These are phyloP conservation scores for Drosophila demipolita DNA, from an alignment of 2,888 invertebrate genomes.

Conservation along the genomic window DNA sequence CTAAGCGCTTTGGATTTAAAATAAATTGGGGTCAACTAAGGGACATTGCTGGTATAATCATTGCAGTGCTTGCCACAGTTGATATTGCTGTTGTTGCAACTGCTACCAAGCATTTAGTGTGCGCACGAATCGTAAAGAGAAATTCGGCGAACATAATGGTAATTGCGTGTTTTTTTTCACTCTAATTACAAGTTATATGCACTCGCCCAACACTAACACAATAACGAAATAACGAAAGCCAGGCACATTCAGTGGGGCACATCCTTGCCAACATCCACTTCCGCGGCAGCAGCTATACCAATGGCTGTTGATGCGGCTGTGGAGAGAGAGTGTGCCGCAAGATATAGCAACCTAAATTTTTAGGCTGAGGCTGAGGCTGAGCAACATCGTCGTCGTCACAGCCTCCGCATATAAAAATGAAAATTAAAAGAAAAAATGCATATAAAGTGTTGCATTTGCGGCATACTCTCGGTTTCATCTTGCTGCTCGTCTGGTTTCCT, in stretches of 20 bases:
- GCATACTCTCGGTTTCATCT: slow-evolving; percentile 42
- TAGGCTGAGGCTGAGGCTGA: slow-evolving; percentile 46
- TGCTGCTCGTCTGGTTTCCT: slow-evolving; percentile 23
- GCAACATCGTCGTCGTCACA: slow-evolving; percentile 39
- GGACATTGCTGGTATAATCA: slow-evolving; percentile 49
- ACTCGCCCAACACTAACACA: slow-evolving; percentile 40
- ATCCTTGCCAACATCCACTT: slow-evolving; percentile 45
- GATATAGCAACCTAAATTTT: slow-evolving; percentile 73
- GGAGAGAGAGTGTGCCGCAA: slow-evolving; percentile 48
- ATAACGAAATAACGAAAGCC: slow-evolving; percentile 40
- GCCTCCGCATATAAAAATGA: slow-evolving; percentile 70
- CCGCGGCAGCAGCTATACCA: slow-evolving; percentile 12
- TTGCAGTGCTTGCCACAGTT: slow-evolving; percentile 25
- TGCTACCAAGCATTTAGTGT: slow-evolving; percentile 53
- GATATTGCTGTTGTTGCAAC: slow-evolving; percentile 26
- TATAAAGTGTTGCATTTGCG: slow-evolving; percentile 78
- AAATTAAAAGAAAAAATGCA: slow-evolving; percentile 77
- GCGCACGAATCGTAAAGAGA: slow-evolving; percentile 65
- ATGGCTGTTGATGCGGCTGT: background rate
- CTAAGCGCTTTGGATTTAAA: slow-evolving; percentile 73
- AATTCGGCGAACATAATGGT: slow-evolving; percentile 79
- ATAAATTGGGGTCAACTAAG: slow-evolving; percentile 73
- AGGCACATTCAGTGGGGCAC: slow-evolving; percentile 27
- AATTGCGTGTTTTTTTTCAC: slow-evolving; percentile 75
- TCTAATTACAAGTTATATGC: slow-evolving; percentile 76